A percentile compares a stretch with the other conserved stretches of the same genome.
phyloP scores from a whole-genome alignment of 2,888 invertebrate species.

The Saturnia japonica region DNA sequence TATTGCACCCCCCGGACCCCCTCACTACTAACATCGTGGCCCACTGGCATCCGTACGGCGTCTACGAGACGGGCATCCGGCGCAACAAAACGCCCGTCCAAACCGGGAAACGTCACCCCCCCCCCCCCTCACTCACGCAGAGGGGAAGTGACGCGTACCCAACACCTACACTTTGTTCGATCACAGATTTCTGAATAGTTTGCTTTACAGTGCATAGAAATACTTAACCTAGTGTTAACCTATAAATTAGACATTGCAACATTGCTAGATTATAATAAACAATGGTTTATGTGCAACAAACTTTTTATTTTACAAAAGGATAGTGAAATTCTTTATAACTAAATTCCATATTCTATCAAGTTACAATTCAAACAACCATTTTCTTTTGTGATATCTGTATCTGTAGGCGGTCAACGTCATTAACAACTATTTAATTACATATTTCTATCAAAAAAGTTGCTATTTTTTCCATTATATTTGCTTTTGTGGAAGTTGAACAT shows the following conservation, averaged over 20 bases:
- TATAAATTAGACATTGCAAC: neutral
- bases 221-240: too few relatives aligned
- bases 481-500: neutral
- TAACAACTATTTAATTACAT: too few relatives aligned
- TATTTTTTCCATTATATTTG: neutral
- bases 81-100: too few relatives aligned
- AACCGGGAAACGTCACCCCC: too few relatives aligned
- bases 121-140: too few relatives aligned
- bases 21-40: too few relatives aligned
- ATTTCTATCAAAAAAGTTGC: neutral
- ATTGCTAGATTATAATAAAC: neutral
- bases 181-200: neutral
- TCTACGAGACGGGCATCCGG: too few relatives aligned
- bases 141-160: too few relatives aligned
- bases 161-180: neutral
- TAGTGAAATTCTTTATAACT: neutral
- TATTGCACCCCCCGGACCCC: too few relatives aligned
- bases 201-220: neutral
- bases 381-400: neutral
- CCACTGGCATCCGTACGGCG: too few relatives aligned
- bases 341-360: neutral
- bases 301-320: neutral
- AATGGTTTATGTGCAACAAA: neutral
- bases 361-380: neutral
- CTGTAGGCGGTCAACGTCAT: too few relatives aligned